phyloP scores from a whole-genome alignment of 2,797 vertebrate genomes.

The Carcharodon carcharias region DNA sequence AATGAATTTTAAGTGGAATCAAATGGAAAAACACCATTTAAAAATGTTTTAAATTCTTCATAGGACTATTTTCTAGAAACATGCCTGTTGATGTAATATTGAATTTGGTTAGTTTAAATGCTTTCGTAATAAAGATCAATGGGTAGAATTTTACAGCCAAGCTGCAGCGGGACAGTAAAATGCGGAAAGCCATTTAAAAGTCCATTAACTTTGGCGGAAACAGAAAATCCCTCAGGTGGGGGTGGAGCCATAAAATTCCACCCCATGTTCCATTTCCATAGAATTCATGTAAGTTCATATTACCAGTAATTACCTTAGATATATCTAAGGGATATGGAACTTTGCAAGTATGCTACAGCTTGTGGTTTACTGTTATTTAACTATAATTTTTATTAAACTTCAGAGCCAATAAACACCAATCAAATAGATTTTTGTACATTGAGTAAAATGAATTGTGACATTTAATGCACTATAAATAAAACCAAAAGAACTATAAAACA shows the following conservation, averaged over 20 bases:
- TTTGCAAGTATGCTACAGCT: not conserved
- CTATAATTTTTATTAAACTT: not conserved
- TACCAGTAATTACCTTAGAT: not conserved
- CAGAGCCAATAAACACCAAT: not conserved
- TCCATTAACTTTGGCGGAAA: too few relatives aligned
- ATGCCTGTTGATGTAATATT: slow-evolving; percentile 50
- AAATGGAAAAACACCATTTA: not conserved
- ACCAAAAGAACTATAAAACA: not conserved
- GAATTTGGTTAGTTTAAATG: slow-evolving; percentile 62
- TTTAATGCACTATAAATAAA: not conserved
- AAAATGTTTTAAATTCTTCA: not conserved
- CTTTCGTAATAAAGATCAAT: slow-evolving; percentile 52
- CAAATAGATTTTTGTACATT: not conserved
- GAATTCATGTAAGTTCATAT: not conserved
- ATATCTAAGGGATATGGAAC: not conserved
- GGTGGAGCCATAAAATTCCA: too few relatives aligned
- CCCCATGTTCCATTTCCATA: not conserved
- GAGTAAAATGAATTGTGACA: not conserved
- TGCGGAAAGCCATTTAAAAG: too few relatives aligned
- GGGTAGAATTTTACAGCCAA: too few relatives aligned
- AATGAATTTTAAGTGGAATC: not conserved
- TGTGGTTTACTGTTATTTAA: not conserved
- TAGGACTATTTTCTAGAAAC: not conserved
- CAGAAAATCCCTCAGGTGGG: too few relatives aligned
- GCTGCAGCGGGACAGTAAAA: too few relatives aligned